Base-by-base conservation (phyloP, 1,140 invertebrate genomes). In the Drosophila chauvacae region DNA sequence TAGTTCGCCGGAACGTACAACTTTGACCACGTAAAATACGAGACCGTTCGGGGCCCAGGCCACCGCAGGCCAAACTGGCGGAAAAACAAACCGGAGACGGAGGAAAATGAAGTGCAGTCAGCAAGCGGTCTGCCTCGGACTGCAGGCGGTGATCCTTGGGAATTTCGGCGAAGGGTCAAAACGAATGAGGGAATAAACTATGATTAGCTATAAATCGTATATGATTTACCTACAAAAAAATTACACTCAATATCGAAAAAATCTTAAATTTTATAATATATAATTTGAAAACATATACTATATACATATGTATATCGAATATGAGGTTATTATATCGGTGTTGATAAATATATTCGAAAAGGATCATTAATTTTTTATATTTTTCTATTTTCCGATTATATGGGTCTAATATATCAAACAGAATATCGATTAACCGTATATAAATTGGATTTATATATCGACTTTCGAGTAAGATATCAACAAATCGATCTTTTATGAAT, bases 1-100 rank as follows among this genome's bases (percentile, higher is more conserved):
- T 68, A 61, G 77, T 57, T 48, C 48, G 66, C 23, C 55, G 72
- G 62, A 74, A 69, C 75, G 80, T 75, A 75, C 68, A 83, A 85
- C 71, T 77, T 84, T 80, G 76, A 68, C 81, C 81, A 81, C 81
- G 81, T 84, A 70, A 81, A 84, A 85, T 85, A 77, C 81, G 66
- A 80, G 73, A 60, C 56, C 77, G 50, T 59, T 58, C 51, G 71
- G 80, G 63, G 53, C 53, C 23, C 62, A n/a, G 44, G 16, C 23
- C 45, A 70, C 80, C 80, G 50, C 80, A 79, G 50, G 45, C 47
- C 56, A 73, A 51, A 37, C 69, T 37, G 39, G 26, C 11, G 41
- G 45, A 58, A 71, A 65, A 60, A 53, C 51, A 60, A 59, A 71
- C 50, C 28, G 18, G 44, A 39, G 30, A 39, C 11, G 44, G 51